phyloP scores from a whole-genome alignment of 2,113 vertebrate species.

The Centropus bengalensis region DNA sequence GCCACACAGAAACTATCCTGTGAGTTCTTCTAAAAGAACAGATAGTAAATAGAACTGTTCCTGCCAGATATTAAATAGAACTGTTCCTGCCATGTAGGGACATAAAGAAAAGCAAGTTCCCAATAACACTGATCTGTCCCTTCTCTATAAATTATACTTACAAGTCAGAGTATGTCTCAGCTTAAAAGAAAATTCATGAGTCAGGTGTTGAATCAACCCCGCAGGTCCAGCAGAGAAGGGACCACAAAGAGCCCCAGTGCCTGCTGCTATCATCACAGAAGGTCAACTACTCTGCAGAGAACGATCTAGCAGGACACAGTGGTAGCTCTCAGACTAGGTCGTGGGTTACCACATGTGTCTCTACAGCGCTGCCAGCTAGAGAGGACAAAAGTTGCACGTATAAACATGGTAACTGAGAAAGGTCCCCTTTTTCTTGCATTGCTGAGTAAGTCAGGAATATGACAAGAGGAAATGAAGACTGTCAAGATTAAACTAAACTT shows the following conservation, averaged over 20 bases:
- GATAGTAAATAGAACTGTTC: neutral
- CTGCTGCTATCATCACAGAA: neutral
- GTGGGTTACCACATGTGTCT: neutral
- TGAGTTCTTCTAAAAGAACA: neutral
- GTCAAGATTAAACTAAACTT: neutral
- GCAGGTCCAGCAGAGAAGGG: neutral
- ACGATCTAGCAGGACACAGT: neutral
- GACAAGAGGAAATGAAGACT: neutral
- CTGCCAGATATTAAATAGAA: neutral
- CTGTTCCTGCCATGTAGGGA: neutral
- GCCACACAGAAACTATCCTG: neutral
- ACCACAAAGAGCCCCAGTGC: neutral
- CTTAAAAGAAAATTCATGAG: neutral
- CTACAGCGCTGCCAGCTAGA: neutral
- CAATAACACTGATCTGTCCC: neutral
- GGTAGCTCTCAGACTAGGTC: neutral
- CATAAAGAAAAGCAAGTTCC: neutral
- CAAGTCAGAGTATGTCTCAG: neutral
- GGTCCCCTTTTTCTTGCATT: neutral
- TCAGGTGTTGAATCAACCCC: neutral
- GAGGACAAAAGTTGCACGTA: neutral
- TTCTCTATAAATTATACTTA: neutral
- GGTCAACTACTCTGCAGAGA: neutral
- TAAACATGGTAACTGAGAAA: neutral
- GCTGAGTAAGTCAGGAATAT: neutral